Percentiles rank a stretch among this genome's conserved stretches.
These are phyloP conservation scores for Gobiocypris rarus DNA, from an alignment of 2,113 vertebrate species.

Conservation along the genomic window DNA sequence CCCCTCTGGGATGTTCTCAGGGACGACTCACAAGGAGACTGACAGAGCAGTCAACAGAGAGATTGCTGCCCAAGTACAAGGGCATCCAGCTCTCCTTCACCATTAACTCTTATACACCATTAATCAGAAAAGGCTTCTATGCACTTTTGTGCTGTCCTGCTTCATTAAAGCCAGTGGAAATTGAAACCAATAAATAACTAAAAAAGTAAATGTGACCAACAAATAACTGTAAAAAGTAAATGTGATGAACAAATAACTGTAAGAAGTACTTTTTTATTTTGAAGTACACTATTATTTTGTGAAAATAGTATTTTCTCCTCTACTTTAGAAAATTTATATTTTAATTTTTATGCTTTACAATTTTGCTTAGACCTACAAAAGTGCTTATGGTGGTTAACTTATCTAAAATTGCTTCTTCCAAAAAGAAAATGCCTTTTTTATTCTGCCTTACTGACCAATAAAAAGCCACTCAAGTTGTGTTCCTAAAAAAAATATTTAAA, in stretches of 20 bases:
- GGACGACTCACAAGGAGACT: constrained; percentile 39
- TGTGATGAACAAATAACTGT: background rate
- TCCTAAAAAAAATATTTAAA: no score
- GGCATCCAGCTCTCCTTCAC: constrained; percentile 13
- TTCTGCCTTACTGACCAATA: no score
- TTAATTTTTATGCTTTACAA: no score
- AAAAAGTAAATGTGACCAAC: no score
- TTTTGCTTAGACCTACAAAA: background rate
- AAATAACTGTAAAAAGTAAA: background rate
- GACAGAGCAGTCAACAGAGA: constrained; percentile 35
- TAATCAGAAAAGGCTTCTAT: background rate
- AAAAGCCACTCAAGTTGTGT: no score
- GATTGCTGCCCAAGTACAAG: constrained; percentile 13
- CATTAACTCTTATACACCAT: background rate
- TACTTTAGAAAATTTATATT: background rate
- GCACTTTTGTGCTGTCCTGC: background rate
- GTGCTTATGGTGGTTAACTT: no score
- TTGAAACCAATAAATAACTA: no score
- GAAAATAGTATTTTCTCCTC: background rate
- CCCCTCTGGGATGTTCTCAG: constrained; percentile 37
- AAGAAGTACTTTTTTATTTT: background rate
- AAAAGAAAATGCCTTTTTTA: no score
- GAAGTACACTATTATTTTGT: background rate
- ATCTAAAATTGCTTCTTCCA: no score
- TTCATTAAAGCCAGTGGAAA: background rate